Percentiles rank a stretch among this genome's conserved stretches.
Conservation (phyloP, 1,140 invertebrate species). For the Lordiphosa clarofinis region DNA sequence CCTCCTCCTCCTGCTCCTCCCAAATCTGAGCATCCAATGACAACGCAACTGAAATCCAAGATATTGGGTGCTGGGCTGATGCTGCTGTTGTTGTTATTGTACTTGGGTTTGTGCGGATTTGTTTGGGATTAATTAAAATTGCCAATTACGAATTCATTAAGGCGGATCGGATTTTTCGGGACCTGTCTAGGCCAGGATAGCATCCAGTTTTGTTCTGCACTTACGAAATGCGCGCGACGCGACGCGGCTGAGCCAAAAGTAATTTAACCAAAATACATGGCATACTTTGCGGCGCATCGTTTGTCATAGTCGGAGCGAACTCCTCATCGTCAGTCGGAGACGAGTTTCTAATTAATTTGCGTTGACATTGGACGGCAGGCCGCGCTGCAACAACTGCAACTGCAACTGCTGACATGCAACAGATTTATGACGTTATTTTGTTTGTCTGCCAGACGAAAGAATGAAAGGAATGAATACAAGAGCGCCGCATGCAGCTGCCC, state of each 20-base stretch:
- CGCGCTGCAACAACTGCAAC: background rate
- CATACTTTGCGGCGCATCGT: conserved; percentile 15
- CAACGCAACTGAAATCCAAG: conserved; percentile 49
- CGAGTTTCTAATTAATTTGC: conserved; percentile 51
- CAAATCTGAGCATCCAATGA: conserved; percentile 38
- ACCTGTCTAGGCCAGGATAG: too few species aligned
- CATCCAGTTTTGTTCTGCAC: too few species aligned
- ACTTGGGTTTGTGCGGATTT: conserved; percentile 55
- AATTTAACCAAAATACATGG: conserved; percentile 31
- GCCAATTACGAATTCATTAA: conserved; percentile 78
- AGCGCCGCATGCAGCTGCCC: conserved; percentile 1
- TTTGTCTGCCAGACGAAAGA: background rate
- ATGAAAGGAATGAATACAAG: conserved; percentile 5
- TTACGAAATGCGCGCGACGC: background rate
- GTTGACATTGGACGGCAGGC: conserved; percentile 29
- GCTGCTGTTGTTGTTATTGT: background rate
- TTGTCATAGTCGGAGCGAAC: conserved; percentile 1
- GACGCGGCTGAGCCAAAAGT: conserved; percentile 9
- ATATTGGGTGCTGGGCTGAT: conserved; percentile 14
- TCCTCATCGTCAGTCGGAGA: conserved; percentile 6
- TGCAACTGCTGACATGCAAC: conserved; percentile 49
- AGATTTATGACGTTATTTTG: conserved; percentile 53
- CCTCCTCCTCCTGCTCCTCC: too few species aligned
- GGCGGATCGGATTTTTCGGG: conserved; percentile 47
- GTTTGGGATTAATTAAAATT: conserved; percentile 77